A percentile compares a stretch with the other conserved stretches of the same genome.
phyloP scores from a whole-genome alignment of 2,888 invertebrate species.

The Suillia variegata region DNA sequence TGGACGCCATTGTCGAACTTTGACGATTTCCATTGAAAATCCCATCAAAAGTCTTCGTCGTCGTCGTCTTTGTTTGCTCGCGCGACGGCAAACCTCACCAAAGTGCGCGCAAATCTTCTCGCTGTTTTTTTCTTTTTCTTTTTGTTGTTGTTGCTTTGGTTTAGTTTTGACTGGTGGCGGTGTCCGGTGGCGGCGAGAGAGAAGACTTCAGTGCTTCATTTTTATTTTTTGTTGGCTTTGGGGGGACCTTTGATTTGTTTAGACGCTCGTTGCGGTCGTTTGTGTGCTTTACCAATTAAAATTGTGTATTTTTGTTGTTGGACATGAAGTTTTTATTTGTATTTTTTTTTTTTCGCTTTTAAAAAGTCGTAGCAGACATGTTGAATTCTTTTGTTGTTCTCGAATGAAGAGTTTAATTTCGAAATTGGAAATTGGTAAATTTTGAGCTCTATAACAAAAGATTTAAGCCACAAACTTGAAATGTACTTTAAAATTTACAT shows the following conservation, averaged over 20 bases:
- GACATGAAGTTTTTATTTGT: background rate
- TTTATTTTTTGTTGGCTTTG: background rate
- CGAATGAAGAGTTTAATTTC: no score
- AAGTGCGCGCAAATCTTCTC: no score
- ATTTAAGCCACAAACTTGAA: no score
- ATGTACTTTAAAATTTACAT: no score
- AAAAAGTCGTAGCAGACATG: conserved; percentile 3
- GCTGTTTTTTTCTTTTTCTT: no score
- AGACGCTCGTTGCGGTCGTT: conserved; percentile 44
- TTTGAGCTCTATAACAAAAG: no score
- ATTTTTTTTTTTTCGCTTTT: conserved; percentile 11
- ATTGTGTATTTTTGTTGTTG: conserved; percentile 41
- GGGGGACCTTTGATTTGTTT: conserved; percentile 50
- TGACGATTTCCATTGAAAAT: conserved; percentile 26
- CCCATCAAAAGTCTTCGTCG: no score
- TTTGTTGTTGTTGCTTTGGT: conserved; percentile 8
- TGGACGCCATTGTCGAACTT: no score
- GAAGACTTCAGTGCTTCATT: background rate
- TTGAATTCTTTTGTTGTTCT: no score
- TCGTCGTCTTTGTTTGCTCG: conserved; percentile 5
- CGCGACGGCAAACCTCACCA: background rate
- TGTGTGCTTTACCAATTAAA: conserved; percentile 54
- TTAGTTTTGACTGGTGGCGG: conserved; percentile 18
- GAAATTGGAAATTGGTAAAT: no score
- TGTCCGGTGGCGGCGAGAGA: conserved; percentile 21